These are phyloP conservation scores for Autographa pulchrina DNA, from an alignment of 2,888 invertebrate genomes.

Conservation along the genomic window DNA sequence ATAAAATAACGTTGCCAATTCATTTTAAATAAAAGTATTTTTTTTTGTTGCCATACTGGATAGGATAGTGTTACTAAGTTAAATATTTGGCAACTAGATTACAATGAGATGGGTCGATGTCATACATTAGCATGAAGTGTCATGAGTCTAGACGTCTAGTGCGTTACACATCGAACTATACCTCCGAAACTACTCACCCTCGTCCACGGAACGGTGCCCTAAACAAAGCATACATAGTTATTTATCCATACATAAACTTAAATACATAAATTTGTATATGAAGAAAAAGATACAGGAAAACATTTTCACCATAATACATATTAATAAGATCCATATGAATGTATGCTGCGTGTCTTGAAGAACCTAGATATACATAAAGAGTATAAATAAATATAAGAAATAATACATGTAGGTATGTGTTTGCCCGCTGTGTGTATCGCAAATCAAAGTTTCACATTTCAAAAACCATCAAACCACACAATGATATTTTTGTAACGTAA, in stretches of 20 bases:
- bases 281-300: background rate
- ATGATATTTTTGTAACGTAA: slow-evolving; percentile 59
- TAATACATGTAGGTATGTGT: slow-evolving; percentile 22
- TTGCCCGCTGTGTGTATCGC: slow-evolving; percentile 33
- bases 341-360: background rate
- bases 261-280: slow-evolving; percentile 7
- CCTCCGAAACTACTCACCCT: slow-evolving; percentile 79
- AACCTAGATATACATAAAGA: background rate
- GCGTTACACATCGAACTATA: slow-evolving; percentile 67
- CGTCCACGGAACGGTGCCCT: slow-evolving; percentile 83
- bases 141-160: slow-evolving; percentile 53
- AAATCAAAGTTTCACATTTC: slow-evolving; percentile 54
- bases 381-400: background rate
- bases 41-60: slow-evolving; percentile 14
- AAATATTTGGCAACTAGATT: slow-evolving; percentile 21
- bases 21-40: background rate
- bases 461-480: slow-evolving; percentile 45
- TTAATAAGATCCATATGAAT: background rate
- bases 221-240: slow-evolving; percentile 71
- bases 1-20: slow-evolving; percentile 25
- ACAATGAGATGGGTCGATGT: slow-evolving; percentile 53
- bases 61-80: slow-evolving; percentile 14
- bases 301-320: background rate
- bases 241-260: slow-evolving; percentile 14
- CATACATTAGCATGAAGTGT: slow-evolving; percentile 59